Conservation (phyloP, 2,888 invertebrate species). For the Xiphydria camelus region DNA sequence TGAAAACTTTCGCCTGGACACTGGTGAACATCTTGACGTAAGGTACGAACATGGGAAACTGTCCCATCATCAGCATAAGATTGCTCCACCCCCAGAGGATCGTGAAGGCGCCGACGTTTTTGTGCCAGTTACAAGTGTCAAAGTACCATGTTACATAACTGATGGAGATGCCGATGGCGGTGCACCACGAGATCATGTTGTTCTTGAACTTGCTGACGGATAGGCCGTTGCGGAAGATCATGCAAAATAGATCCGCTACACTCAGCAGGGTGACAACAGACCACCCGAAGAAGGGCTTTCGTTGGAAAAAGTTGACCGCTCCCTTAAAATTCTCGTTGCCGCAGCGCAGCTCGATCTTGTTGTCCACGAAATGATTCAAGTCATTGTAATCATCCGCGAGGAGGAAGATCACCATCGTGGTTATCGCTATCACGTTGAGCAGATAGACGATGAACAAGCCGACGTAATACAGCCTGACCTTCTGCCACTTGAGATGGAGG, state of each 20-base stretch:
- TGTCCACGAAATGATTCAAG: conserved; percentile 69
- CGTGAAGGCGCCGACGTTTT: conserved; percentile 84
- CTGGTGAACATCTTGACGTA: conserved; percentile 91
- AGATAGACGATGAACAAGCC: conserved; percentile 78
- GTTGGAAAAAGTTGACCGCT: conserved; percentile 73
- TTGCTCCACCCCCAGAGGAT: conserved; percentile 87
- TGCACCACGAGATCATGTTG: conserved; percentile 86
- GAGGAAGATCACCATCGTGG: conserved; percentile 79
- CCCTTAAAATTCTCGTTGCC: conserved; percentile 72
- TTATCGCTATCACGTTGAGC: conserved; percentile 78
- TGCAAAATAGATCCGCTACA: conserved; percentile 77
- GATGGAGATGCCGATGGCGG: conserved; percentile 80
- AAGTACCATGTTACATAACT: conserved; percentile 82
- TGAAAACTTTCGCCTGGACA: conserved; percentile 85
- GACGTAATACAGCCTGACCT: conserved; percentile 85
- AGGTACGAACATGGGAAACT: conserved; percentile 83
- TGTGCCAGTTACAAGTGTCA: conserved; percentile 79
- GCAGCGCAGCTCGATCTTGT: conserved; percentile 64
- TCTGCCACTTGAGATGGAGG: conserved; percentile 86
- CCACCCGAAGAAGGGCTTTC: conserved; percentile 80
- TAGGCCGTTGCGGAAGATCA: conserved; percentile 80
- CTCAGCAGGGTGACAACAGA: conserved; percentile 79
- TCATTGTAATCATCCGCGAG: conserved; percentile 80
- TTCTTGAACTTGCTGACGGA: conserved; percentile 83
- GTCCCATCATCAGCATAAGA: conserved; percentile 89